Conservation (phyloP, 2,888 invertebrate genomes). For the Drosophila yooni region DNA sequence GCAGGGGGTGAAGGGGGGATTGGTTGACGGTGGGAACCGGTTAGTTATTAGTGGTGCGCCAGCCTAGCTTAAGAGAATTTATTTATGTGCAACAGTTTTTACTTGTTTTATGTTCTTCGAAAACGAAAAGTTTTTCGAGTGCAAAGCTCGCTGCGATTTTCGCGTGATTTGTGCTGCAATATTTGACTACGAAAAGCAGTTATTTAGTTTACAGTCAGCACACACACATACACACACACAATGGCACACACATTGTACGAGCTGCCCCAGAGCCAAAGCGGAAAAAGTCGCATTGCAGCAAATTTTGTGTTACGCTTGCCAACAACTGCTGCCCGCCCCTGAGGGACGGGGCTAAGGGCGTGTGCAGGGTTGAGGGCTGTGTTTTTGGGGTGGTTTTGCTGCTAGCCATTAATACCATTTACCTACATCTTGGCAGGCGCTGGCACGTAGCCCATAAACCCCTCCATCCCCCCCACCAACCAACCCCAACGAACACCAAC, state of each 20-base stretch:
- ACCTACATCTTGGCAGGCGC: conserved; percentile 53
- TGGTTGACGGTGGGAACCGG: neutral
- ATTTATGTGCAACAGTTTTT: conserved; percentile 67
- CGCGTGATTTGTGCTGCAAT: conserved; percentile 65
- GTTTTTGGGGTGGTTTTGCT: conserved; percentile 7
- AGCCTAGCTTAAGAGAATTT: conserved; percentile 28
- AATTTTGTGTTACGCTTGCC: conserved; percentile 79
- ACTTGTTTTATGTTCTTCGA: conserved; percentile 12
- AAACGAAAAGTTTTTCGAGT: conserved; percentile 48
- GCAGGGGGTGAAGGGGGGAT: no score
- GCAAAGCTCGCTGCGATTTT: conserved; percentile 24
- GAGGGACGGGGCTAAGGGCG: neutral
- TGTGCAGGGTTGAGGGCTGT: neutral
- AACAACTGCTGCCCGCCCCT: conserved; percentile 70
- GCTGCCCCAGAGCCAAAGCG: conserved; percentile 43
- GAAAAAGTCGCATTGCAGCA: conserved; percentile 80
- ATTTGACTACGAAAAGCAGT: conserved; percentile 47
- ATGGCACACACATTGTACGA: conserved; percentile 53
- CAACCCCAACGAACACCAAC: neutral
- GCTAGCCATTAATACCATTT: conserved; percentile 76
- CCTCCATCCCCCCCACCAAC: neutral
- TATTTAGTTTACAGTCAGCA: conserved; percentile 39
- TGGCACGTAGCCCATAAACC: conserved; percentile 55
- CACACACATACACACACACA: conserved; percentile 17
- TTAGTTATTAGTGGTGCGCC: neutral